Conservation (phyloP, 2,888 invertebrate genomes). For the Hololepta plana region DNA sequence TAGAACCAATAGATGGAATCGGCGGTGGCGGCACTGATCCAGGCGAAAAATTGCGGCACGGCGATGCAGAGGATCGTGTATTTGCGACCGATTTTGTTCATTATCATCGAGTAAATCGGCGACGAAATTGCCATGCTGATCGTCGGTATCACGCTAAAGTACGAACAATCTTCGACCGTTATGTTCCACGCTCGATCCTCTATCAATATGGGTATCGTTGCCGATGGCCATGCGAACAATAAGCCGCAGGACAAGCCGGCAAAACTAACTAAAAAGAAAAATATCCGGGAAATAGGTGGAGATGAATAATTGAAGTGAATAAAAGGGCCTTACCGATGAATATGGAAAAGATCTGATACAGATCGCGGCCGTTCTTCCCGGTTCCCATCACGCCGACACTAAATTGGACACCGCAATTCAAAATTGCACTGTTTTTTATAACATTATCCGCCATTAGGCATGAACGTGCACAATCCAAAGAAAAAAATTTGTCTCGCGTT, state of each 20-base stretch:
- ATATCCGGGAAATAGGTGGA: too few relatives aligned
- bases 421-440: too few relatives aligned
- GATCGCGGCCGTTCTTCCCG: too few relatives aligned
- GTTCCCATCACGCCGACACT: too few relatives aligned
- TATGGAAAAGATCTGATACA: too few relatives aligned
- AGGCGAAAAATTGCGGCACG: constrained; percentile 15
- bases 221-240: constrained; percentile 13
- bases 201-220: constrained; percentile 11
- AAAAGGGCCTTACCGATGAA: too few relatives aligned
- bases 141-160: constrained; percentile 11
- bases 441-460: too few relatives aligned
- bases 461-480: too few relatives aligned
- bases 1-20: constrained; percentile 17
- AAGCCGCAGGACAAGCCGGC: constrained; percentile 11
- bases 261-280: constrained; percentile 10
- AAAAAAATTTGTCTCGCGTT: too few relatives aligned
- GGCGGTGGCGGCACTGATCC: constrained; percentile 13
- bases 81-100: constrained; percentile 13
- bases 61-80: constrained; percentile 13
- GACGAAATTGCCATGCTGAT: constrained; percentile 10
- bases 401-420: too few relatives aligned
- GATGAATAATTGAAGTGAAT: too few relatives aligned
- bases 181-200: constrained; percentile 9
- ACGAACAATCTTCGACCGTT: constrained; percentile 11
- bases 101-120: constrained; percentile 8